Conservation (phyloP, 2,113 vertebrate species). For the Isichthys henryi region DNA sequence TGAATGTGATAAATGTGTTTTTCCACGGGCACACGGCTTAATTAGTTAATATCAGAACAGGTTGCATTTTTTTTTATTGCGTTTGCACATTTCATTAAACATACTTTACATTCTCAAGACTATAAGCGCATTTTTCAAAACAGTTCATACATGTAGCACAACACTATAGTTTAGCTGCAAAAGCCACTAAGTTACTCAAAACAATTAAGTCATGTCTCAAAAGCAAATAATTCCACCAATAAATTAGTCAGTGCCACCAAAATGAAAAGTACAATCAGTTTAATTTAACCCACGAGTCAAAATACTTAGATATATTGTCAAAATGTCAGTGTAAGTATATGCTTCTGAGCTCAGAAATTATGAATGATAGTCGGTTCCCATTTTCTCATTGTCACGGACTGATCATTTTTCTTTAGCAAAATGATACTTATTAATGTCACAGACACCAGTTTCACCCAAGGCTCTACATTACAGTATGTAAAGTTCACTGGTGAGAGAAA, state of each 20-base stretch:
- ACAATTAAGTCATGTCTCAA: not conserved
- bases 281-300: too few species aligned
- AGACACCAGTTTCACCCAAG: not conserved
- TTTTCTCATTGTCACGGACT: not conserved
- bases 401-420: not conserved
- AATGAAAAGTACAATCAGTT: too few species aligned
- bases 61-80: not conserved
- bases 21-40: not conserved
- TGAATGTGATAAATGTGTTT: not conserved
- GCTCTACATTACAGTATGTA: not conserved
- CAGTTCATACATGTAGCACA: not conserved
- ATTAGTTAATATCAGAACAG: not conserved
- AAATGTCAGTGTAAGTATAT: not conserved
- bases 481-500: too few species aligned
- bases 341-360: too few species aligned
- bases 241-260: not conserved
- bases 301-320: not conserved
- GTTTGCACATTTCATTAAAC: not conserved
- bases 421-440: not conserved
- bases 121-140: not conserved
- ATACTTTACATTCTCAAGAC: not conserved
- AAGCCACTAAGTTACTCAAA: not conserved
- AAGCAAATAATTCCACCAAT: not conserved
- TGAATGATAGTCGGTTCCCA: not conserved
- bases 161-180: not conserved